These are phyloP conservation scores for Erannis defoliaria DNA, from an alignment of 2,888 invertebrate species.

Conservation along the genomic window DNA sequence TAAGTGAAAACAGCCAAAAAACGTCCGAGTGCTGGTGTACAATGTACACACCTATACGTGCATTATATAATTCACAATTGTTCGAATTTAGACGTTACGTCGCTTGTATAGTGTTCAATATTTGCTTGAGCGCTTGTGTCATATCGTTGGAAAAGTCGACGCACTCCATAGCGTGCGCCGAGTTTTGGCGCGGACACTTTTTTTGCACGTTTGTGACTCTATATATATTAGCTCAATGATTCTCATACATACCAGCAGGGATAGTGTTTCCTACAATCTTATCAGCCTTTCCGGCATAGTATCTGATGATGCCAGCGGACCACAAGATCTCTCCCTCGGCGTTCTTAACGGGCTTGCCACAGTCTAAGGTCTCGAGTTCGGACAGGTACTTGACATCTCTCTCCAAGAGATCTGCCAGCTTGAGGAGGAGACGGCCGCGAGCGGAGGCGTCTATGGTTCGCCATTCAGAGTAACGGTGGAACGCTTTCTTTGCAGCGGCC, in stretches of 20 bases:
- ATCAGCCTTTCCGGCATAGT: constrained; percentile 97
- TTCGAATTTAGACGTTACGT: too few relatives aligned
- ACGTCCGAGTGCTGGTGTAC: too few relatives aligned
- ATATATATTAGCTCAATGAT: too few relatives aligned
- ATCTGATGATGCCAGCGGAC: constrained; percentile 89
- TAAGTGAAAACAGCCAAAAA: too few relatives aligned
- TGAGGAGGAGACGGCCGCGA: constrained; percentile 90
- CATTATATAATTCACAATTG: too few relatives aligned
- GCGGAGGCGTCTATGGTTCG: constrained; percentile 92
- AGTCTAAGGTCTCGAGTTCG: constrained; percentile 96
- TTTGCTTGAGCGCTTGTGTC: too few relatives aligned
- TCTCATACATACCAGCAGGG: constrained; percentile 82
- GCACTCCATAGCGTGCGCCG: too few relatives aligned
- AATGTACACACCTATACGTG: too few relatives aligned
- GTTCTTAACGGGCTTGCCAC: constrained; percentile 94
- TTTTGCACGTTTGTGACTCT: too few relatives aligned
- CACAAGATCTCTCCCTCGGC: constrained; percentile 89
- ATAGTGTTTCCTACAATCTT: constrained; percentile 93
- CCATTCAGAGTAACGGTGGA: constrained; percentile 91
- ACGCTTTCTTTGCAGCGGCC: constrained; percentile 91
- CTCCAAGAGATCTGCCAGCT: constrained; percentile 92
- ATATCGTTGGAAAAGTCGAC: too few relatives aligned
- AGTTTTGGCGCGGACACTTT: too few relatives aligned
- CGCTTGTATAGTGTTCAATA: too few relatives aligned
- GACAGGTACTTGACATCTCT: constrained; percentile 90